Evolutionary conservation across 2,888 invertebrate species (phyloP), one percentile per base, ranked within the genome.

Genomic region (Myopa tessellatipennis): DNA sequence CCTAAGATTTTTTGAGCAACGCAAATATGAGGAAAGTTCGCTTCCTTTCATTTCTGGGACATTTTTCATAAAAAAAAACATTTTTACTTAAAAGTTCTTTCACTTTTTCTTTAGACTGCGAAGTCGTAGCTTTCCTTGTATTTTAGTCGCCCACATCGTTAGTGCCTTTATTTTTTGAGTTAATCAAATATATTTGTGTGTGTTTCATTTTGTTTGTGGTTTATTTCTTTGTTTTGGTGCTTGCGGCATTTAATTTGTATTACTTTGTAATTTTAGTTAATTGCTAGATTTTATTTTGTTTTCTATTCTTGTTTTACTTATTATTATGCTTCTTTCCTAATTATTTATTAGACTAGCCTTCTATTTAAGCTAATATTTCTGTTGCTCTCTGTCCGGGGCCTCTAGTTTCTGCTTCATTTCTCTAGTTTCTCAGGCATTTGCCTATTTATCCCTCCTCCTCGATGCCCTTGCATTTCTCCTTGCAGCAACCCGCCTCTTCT

Each of bases 361-460:
- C 71, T 78, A 75, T 77, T 80, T 65, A 61, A 10, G 7, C 68
- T 74, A 76, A 76, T 78, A 74, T 76, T 78, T 78, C 75, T 77
- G 76, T 78, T 63, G 14, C 36, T 76, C 75, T 75, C 78, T 65
- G 74, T 71, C 71, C 67, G 70, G 61, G 74, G 45, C 36, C 14
- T 40, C 34, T 63, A 40, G 12, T 74, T 74, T 40, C 65, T 72
- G 58, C 80, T 80, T 81, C 77, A 78, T 65, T 58, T 77, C 70
- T 77, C 73, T 73, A 63, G 76, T 74, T 79, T 77, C 52, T 74
- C 78, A 81, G 3, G 45, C 45, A 3, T 45, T 45, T 45, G 6
- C 45, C 82, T 87, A 88, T 83, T 88, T 88, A 84, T 88, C 87
- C 82, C 83, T 88, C 87, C 82, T 88, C 88, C 72, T 87, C 88